phyloP scores from a whole-genome alignment of 2,113 vertebrate genomes.

The Sakesphorus luctuosus region DNA sequence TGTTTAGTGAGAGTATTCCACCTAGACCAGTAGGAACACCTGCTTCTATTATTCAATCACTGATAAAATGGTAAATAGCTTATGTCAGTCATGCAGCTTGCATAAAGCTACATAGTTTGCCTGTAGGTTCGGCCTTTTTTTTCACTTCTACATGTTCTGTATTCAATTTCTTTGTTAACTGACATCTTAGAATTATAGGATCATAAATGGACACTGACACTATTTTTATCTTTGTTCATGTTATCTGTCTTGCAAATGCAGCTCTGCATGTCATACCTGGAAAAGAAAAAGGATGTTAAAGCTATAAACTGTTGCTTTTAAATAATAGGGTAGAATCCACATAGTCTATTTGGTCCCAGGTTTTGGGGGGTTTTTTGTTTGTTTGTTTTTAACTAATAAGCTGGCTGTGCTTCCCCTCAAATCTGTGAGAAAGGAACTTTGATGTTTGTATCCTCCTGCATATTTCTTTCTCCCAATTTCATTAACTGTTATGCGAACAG shows the following conservation, averaged over 20 bases:
- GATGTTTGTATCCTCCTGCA: background rate
- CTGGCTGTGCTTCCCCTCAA: background rate
- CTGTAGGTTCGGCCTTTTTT: slow-evolving; percentile 60
- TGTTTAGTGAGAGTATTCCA: slow-evolving; percentile 68
- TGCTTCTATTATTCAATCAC: slow-evolving; percentile 76
- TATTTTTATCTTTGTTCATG: slow-evolving; percentile 66
- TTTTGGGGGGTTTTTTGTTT: too few species aligned
- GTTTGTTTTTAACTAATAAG: background rate
- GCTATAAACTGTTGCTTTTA: slow-evolving; percentile 17
- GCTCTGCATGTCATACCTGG: background rate
- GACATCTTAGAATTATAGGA: slow-evolving; percentile 64
- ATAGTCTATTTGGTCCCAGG: background rate
- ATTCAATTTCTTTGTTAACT: slow-evolving; percentile 69
- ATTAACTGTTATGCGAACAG: background rate
- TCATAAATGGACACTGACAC: slow-evolving; percentile 64
- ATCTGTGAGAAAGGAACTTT: background rate
- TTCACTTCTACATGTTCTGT: slow-evolving; percentile 46
- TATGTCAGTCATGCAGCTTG: slow-evolving; percentile 69
- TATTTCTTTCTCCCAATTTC: slow-evolving; percentile 5
- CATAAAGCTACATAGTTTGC: slow-evolving; percentile 70
- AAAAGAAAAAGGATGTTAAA: slow-evolving; percentile 1
- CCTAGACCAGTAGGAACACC: slow-evolving; percentile 74
- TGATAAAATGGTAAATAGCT: slow-evolving; percentile 80
- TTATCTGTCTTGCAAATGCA: slow-evolving; percentile 60
- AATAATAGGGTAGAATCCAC: background rate